These are phyloP conservation scores for Carassius auratus DNA, from an alignment of 2,113 vertebrate species.

Conservation along the genomic window DNA sequence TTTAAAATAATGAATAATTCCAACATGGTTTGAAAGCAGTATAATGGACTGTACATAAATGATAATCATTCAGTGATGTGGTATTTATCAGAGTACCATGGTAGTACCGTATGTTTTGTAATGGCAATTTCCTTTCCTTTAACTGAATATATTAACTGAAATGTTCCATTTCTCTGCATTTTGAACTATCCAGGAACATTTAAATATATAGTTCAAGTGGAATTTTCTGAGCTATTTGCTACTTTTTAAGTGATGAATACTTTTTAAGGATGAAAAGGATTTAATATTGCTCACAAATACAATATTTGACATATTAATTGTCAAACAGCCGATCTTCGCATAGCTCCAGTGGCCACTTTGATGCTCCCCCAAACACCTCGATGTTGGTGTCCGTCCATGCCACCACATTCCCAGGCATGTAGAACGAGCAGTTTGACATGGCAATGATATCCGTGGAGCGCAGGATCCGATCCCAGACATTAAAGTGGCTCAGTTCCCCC, in stretches of 20 bases:
- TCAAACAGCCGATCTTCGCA: conserved; percentile 90
- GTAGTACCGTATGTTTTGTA: neutral
- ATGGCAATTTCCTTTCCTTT: neutral
- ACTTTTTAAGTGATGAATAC: neutral
- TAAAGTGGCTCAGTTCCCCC: conserved; percentile 96
- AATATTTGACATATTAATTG: conserved; percentile 56
- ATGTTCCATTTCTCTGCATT: neutral
- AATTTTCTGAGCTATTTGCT: neutral
- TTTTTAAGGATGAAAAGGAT: neutral
- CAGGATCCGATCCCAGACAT: conserved; percentile 95
- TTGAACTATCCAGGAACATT: neutral
- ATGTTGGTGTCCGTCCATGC: conserved; percentile 91
- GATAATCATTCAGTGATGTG: neutral
- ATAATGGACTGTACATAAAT: neutral
- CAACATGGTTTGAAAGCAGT: neutral
- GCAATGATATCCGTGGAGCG: conserved; percentile 84
- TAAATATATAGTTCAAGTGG: neutral
- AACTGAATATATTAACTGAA: neutral
- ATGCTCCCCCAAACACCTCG: conserved; percentile 91
- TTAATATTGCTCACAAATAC: too few species aligned
- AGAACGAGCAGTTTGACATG: conserved; percentile 92
- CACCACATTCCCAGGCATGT: conserved; percentile 91
- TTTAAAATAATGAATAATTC: neutral
- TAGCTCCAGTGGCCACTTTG: conserved; percentile 87
- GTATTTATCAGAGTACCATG: neutral